Evolutionary conservation across 2,113 vertebrate genomes (phyloP).

Genomic region (Rhombomys opimus): DNA sequence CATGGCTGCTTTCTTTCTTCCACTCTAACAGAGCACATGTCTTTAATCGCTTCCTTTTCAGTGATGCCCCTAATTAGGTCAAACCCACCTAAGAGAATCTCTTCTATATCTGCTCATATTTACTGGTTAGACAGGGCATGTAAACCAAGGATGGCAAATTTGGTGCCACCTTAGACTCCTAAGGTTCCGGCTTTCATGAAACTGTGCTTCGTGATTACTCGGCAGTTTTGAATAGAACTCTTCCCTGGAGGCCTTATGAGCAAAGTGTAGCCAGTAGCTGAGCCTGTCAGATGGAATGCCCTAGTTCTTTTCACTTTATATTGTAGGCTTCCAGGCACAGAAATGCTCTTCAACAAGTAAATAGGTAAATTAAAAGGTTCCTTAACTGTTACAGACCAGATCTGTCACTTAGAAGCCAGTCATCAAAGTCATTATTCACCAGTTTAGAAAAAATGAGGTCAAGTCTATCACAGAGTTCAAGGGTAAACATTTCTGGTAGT

Average conservation of each 20-base stretch:
- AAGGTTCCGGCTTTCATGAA: not conserved
- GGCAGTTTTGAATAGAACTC: not conserved
- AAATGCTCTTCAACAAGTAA: not conserved
- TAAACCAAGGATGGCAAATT: not conserved
- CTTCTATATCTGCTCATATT: not conserved
- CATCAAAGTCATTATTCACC: not conserved
- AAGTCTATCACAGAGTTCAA: not conserved
- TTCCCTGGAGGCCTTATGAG: not conserved
- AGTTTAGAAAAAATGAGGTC: not conserved
- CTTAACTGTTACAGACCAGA: not conserved
- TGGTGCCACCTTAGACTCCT: not conserved
- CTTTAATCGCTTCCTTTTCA: not conserved
- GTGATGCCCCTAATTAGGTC: not conserved
- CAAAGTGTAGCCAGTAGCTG: not conserved
- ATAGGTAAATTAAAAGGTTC: not conserved
- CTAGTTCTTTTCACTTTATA: not conserved
- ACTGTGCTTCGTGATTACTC: not conserved
- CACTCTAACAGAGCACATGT: not conserved
- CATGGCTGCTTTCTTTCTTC: not conserved
- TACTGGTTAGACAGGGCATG: not conserved
- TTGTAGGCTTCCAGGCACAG: not conserved
- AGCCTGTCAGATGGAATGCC: not conserved
- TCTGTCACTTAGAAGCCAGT: not conserved
- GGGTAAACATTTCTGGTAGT: not conserved
- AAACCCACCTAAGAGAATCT: not conserved